These are phyloP conservation scores for Drosophila simulans DNA, from an alignment of 1,140 invertebrate genomes.

Conservation along the genomic window DNA sequence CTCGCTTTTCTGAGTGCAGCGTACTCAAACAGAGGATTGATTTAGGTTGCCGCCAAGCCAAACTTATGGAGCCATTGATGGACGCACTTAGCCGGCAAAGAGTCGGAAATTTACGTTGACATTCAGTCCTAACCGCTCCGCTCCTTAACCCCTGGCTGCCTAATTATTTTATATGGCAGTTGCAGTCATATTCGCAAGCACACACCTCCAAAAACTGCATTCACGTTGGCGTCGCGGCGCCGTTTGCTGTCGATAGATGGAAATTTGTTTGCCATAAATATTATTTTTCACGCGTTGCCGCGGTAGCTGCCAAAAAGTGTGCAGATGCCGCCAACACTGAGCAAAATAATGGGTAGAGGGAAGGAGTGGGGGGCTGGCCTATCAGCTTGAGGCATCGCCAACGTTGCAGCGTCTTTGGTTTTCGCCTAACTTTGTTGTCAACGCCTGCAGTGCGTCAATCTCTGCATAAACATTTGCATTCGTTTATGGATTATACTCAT, in stretches of 20 bases:
- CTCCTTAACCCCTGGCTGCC: slow-evolving; percentile 57
- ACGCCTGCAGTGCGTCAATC: slow-evolving; percentile 48
- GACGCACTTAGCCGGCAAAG: slow-evolving; percentile 62
- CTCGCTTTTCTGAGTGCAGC: slow-evolving; percentile 1
- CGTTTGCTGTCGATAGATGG: slow-evolving; percentile 72
- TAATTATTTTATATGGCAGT: slow-evolving; percentile 75
- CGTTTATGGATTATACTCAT: slow-evolving; percentile 35
- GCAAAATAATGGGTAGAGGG: neutral
- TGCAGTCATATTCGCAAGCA: slow-evolving; percentile 20
- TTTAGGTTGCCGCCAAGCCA: slow-evolving; percentile 68
- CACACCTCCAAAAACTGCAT: slow-evolving; percentile 33
- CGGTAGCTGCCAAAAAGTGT: slow-evolving; percentile 62
- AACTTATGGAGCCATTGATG: slow-evolving; percentile 70
- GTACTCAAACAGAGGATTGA: slow-evolving; percentile 51
- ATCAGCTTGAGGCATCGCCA: slow-evolving; percentile 16
- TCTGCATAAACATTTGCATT: slow-evolving; percentile 56
- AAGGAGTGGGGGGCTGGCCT: slow-evolving; percentile 7
- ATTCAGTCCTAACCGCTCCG: slow-evolving; percentile 28
- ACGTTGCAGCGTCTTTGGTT: slow-evolving; percentile 39
- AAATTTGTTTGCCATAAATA: slow-evolving; percentile 83
- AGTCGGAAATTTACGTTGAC: slow-evolving; percentile 67
- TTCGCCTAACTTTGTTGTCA: slow-evolving; percentile 67
- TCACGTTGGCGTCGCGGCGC: slow-evolving; percentile 62
- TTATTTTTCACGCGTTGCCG: slow-evolving; percentile 72
- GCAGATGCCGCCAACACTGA: slow-evolving; percentile 62